Conservation (phyloP, 2,888 invertebrate genomes). For the Ypsolopha sequella region DNA sequence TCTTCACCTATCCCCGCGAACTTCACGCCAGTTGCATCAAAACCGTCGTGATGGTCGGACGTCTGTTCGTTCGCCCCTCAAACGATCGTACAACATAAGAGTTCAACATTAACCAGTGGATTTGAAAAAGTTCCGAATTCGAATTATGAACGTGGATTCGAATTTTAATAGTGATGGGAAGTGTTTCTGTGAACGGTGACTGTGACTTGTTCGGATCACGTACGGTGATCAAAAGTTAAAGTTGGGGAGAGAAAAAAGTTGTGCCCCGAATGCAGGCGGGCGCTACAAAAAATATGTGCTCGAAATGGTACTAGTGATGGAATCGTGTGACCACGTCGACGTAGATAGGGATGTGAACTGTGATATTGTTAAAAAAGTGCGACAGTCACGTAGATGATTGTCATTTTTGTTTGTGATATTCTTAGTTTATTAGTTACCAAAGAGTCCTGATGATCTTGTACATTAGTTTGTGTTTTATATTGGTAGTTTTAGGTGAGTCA, state of each 20-base stretch:
- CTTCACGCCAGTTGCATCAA: constrained; percentile 63
- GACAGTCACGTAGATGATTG: constrained; percentile 66
- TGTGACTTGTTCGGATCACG: constrained; percentile 23
- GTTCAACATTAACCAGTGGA: constrained; percentile 37
- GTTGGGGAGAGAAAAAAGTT: constrained; percentile 21
- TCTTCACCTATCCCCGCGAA: constrained; percentile 59
- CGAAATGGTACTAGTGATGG: constrained; percentile 50
- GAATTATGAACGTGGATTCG: constrained; percentile 17
- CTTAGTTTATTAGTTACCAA: constrained; percentile 69
- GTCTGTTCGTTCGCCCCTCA: constrained; percentile 33
- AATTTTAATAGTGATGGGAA: constrained; percentile 42
- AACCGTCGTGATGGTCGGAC: constrained; percentile 41
- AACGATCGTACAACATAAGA: constrained; percentile 59
- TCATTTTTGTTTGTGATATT: constrained; percentile 56
- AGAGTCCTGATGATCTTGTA: constrained; percentile 71
- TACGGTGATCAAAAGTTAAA: constrained; percentile 64
- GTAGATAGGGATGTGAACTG: constrained; percentile 68
- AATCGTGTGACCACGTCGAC: constrained; percentile 64
- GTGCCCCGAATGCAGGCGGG: constrained; percentile 36
- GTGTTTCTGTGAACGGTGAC: constrained; percentile 23
- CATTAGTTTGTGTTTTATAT: constrained; percentile 70
- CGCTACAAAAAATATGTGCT: constrained; percentile 60
- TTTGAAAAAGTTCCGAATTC: constrained; percentile 20
- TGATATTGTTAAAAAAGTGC: constrained; percentile 52
- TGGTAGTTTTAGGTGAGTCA: constrained; percentile 68